These are phyloP conservation scores for Parnassius mnemosyne DNA, from an alignment of 2,888 invertebrate genomes.

Conservation along the genomic window DNA sequence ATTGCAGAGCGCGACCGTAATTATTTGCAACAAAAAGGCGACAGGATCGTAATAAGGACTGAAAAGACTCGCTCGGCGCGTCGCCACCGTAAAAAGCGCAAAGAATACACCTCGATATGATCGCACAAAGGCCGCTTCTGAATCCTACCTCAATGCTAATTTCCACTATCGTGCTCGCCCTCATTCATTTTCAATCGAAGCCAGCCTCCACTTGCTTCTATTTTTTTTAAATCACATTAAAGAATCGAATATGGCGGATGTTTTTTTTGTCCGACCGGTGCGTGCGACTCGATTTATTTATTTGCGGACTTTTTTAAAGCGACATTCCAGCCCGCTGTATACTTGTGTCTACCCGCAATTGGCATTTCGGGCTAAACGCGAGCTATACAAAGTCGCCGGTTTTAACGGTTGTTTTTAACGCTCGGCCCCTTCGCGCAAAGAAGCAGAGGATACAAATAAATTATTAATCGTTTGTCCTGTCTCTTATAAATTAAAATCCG, in stretches of 20 bases:
- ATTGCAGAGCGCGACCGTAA: conserved; percentile 59
- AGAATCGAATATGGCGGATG: conserved; percentile 79
- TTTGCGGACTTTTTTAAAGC: conserved; percentile 78
- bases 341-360: conserved; percentile 80
- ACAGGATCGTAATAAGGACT: conserved; percentile 70
- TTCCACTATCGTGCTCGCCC: conserved; percentile 80
- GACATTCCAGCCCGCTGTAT: conserved; percentile 80
- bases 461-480: conserved; percentile 82
- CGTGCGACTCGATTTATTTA: conserved; percentile 80
- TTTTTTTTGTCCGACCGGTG: conserved; percentile 71
- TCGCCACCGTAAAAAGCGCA: conserved; percentile 77
- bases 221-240: conserved; percentile 79
- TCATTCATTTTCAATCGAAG: conserved; percentile 81
- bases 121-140: conserved; percentile 80
- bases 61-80: conserved; percentile 62
- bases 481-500: conserved; percentile 80
- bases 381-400: conserved; percentile 77
- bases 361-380: conserved; percentile 79
- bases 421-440: conserved; percentile 71
- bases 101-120: conserved; percentile 81
- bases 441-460: conserved; percentile 79
- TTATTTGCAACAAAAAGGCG: conserved; percentile 74
- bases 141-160: conserved; percentile 80
- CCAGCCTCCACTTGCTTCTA: conserved; percentile 73
- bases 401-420: conserved; percentile 81